Base-by-base conservation (phyloP, 2,888 invertebrate genomes). In the Zygogramma bicolorata region DNA sequence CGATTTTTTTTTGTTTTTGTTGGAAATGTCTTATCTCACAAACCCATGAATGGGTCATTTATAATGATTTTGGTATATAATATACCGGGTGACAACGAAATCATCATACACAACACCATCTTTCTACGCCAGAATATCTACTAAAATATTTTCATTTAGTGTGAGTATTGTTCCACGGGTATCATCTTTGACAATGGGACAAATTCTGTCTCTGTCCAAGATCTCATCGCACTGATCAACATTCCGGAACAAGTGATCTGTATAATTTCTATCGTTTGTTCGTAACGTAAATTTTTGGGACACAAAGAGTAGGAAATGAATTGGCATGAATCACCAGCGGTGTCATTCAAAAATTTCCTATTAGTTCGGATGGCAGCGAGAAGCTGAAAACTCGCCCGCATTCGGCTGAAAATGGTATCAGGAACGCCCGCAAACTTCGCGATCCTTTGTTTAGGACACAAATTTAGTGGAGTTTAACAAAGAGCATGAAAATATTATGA, bases 301-400 rank as follows among this genome's bases (percentile, higher is more conserved):
- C 13, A 40, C 40, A 61, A 62, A 62, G 15, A 46, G 3, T 22
- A 22, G 62, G 29, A 65, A 70, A 59, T 42, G 31, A 65, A 69
- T 69, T 63, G 69, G 46, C 27, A 70, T 65, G 59, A 63, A 58
- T 70, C 46, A 65, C 63, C 29, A 65, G 46, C 42, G 15, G 18
- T 46, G 42, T 59, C 59, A 70, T 70, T 70, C 69, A 49, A 70
- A 70, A 70, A 70, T 59, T 70, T 70, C 59, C 34, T 53, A 65
- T 70, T 65, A 70, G 68, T 68, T 68, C 62, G 42, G 57, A 38
- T 42, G 42, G n/a, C 42, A 58, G 46, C 60, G 25, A 27, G 25
- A 53, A 5, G 3, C 22, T 22, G 22, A 53, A 53, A 53, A 53
- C 27, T 27, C 27, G 53, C n/a, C 15, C 0, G 53, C 25, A 53